Percentiles rank a stretch among this genome's conserved stretches.
These are phyloP conservation scores for Athripsodes cinereus DNA, from an alignment of 2,888 invertebrate genomes.

Conservation along the genomic window DNA sequence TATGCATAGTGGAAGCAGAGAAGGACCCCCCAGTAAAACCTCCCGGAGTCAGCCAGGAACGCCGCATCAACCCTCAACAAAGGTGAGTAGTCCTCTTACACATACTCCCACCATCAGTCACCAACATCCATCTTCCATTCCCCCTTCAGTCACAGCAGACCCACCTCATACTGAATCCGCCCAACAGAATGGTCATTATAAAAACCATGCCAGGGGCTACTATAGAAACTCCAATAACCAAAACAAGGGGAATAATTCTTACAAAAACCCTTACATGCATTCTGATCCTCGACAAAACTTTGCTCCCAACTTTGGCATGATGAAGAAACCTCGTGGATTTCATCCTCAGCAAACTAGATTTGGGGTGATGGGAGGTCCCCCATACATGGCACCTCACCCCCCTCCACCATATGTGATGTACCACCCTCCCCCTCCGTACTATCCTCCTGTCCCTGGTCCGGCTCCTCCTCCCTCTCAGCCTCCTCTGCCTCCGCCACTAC, in stretches of 20 bases:
- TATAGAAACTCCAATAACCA: background rate
- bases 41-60: conserved; percentile 1
- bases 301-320: background rate
- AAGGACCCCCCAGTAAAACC: conserved; percentile 9
- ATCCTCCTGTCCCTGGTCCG: background rate
- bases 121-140: background rate
- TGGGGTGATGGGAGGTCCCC: conserved; percentile 1
- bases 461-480: background rate
- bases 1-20: conserved; percentile 26
- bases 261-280: background rate
- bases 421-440: conserved; percentile 5
- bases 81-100: conserved; percentile 12
- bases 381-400: background rate
- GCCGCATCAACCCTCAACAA: background rate
- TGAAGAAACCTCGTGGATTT: background rate
- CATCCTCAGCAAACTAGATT: conserved; percentile 2
- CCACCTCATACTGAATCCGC: background rate
- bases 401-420: conserved; percentile 10
- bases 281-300: background rate
- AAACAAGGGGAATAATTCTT: background rate
- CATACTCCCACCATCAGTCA: background rate
- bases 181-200: background rate
- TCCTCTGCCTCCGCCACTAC: conserved; percentile 10
- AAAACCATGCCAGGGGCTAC: background rate
- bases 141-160: background rate